phyloP scores from a whole-genome alignment of 2,113 vertebrate species.

The Dipodomys merriami region DNA sequence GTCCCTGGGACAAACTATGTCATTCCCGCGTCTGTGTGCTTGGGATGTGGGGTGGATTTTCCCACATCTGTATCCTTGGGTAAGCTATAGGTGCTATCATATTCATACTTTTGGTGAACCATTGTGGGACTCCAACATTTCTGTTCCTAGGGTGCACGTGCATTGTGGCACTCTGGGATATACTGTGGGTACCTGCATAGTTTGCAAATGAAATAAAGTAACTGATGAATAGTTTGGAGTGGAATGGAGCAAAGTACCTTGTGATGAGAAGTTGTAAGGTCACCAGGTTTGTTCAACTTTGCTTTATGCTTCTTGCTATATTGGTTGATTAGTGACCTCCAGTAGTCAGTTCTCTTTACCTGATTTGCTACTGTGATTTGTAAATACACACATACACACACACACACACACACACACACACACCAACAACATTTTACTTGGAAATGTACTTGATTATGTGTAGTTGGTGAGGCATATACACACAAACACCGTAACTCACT shows the following conservation, averaged over 20 bases:
- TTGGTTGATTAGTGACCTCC: neutral
- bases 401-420: too few species aligned
- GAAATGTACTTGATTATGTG: neutral
- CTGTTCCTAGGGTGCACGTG: too few species aligned
- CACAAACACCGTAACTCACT: neutral
- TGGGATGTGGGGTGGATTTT: neutral
- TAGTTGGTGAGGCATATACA: neutral
- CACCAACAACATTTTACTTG: neutral
- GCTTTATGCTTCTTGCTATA: neutral
- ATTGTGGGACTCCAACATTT: too few species aligned
- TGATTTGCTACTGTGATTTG: neutral
- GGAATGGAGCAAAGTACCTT: neutral
- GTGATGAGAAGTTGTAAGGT: neutral
- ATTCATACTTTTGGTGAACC: neutral
- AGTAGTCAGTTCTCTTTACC: neutral
- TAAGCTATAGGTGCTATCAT: neutral
- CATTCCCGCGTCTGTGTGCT: neutral
- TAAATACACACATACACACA: too few species aligned
- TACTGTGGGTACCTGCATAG: neutral
- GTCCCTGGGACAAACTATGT: neutral
- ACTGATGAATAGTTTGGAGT: neutral
- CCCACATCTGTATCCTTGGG: neutral
- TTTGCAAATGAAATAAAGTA: constrained; percentile 12
- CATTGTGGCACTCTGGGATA: neutral
- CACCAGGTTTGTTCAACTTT: neutral